Evolutionary conservation across 2,113 vertebrate species (phyloP).

Genomic region (Pituophis catenifer): DNA sequence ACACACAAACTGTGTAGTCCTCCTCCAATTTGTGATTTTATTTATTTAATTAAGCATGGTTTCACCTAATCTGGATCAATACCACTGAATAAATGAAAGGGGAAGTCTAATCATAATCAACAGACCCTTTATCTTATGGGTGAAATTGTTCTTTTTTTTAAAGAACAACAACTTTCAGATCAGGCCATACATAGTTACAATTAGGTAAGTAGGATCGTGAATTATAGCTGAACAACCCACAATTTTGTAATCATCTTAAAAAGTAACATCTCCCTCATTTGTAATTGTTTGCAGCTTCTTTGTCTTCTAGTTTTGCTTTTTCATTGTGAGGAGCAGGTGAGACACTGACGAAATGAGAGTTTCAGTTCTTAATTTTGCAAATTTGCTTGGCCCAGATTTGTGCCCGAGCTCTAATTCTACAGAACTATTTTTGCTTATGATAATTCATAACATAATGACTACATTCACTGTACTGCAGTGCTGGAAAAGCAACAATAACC

Average conservation of each 20-base stretch:
- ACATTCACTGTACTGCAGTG: not conserved
- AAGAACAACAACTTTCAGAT: not conserved
- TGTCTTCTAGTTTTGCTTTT: not conserved
- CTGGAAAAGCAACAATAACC: not conserved
- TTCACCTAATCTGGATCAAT: not conserved
- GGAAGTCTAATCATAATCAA: not conserved
- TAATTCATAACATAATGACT: not conserved
- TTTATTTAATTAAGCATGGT: not conserved
- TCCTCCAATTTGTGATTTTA: not conserved
- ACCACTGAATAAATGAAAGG: not conserved
- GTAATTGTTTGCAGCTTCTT: not conserved
- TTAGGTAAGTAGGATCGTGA: not conserved
- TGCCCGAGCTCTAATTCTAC: not conserved
- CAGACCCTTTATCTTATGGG: not conserved
- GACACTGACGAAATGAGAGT: not conserved
- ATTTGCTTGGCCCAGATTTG: not conserved
- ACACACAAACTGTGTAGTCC: not conserved
- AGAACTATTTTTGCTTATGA: not conserved
- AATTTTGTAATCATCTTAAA: not conserved
- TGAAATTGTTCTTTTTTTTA: not conserved
- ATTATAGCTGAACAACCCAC: not conserved
- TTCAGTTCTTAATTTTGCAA: not conserved
- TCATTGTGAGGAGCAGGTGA: not conserved
- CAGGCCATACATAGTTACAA: not conserved
- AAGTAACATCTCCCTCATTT: not conserved